These are phyloP conservation scores for Himalopsyche anomala DNA, from an alignment of 2,888 invertebrate genomes.

Conservation along the genomic window DNA sequence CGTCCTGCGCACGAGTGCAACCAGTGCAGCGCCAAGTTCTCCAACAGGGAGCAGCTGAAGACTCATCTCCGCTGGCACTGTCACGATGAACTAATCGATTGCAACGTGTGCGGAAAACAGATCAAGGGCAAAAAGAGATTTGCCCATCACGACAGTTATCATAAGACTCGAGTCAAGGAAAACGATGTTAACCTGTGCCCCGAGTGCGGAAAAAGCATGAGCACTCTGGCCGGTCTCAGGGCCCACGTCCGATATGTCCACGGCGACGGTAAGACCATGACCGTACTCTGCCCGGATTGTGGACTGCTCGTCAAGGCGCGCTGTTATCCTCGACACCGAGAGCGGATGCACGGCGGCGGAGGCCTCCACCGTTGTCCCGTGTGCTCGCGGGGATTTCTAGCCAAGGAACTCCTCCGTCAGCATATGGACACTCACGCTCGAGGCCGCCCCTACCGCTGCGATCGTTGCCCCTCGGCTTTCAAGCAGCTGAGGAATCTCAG, in stretches of 20 bases:
- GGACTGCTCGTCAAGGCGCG: conserved; percentile 51
- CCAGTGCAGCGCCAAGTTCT: conserved; percentile 50
- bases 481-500: conserved; percentile 55
- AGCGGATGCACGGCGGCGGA: conserved; percentile 58
- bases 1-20: conserved; percentile 50
- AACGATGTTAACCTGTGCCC: conserved; percentile 48
- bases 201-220: conserved; percentile 54
- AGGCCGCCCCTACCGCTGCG: conserved; percentile 57
- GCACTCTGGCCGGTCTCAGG: conserved; percentile 49
- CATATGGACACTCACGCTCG: conserved; percentile 57
- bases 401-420: conserved; percentile 57
- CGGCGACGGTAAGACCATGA: conserved; percentile 50
- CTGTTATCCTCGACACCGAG: conserved; percentile 51
- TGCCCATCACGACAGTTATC: conserved; percentile 54
- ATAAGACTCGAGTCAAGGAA: conserved; percentile 41
- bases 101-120: conserved; percentile 53
- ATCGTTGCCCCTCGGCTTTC: conserved; percentile 53
- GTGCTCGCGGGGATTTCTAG: conserved; percentile 55
- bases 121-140: conserved; percentile 57
- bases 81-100: conserved; percentile 53
- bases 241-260: conserved; percentile 54
- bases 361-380: conserved; percentile 48
- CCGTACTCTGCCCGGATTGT: conserved; percentile 51
- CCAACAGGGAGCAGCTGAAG: conserved; percentile 45
- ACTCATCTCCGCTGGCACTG: conserved; percentile 58